Base-by-base conservation (phyloP, 35 echinoderm and acorn worm species). In the Heliocidaris tuberculata region DNA sequence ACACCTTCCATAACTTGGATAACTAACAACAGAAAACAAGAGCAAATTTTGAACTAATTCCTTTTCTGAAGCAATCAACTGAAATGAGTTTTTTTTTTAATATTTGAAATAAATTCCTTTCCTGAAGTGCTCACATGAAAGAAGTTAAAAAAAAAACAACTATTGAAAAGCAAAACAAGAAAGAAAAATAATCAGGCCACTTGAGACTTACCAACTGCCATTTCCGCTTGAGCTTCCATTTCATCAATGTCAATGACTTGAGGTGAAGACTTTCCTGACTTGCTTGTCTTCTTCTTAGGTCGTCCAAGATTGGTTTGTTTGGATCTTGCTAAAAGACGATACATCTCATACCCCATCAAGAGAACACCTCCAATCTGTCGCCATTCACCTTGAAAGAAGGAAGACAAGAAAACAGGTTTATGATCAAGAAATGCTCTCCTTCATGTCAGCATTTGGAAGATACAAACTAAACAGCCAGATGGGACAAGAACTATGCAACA, bases 311-410 rank as follows among this genome's bases (percentile, higher is more conserved):
- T 49, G 94, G 95, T 48, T 92, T 97, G 93, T 94, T 96, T 93
- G 91, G 91, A 93, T 31, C 91, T 49, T 4, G 91, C 50, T 2
- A 99, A 95, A 24, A 99, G 94, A 47, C 98, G 92, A 95, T 99
- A 99, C 94, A 99, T 99, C 95, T 99, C 98, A 49, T 99, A 99
- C 6, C 98, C 98, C 98, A 99, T 97, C 30, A 99, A 94, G 30
- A 99, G 94, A 0, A 99, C 97, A 32, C 98, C 98, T 19, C 98
- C 98, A 49, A 29, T 94, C 85, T 96, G 88, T 59, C 96, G 60
- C 98, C 98, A 99, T 32, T 97, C 92, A 86, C 60, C 98, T 99
- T 94, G 29, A 30, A 27, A 94, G 59, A 48, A 48, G 78, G 91
- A 6, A 96, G 85, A 56, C 3, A 88, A 17, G 31, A 10, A 95